Evolutionary conservation across 1,140 invertebrate genomes (phyloP), one percentile per base, ranked within the genome.

Genomic region (Mizuhopecten yessoensis): DNA sequence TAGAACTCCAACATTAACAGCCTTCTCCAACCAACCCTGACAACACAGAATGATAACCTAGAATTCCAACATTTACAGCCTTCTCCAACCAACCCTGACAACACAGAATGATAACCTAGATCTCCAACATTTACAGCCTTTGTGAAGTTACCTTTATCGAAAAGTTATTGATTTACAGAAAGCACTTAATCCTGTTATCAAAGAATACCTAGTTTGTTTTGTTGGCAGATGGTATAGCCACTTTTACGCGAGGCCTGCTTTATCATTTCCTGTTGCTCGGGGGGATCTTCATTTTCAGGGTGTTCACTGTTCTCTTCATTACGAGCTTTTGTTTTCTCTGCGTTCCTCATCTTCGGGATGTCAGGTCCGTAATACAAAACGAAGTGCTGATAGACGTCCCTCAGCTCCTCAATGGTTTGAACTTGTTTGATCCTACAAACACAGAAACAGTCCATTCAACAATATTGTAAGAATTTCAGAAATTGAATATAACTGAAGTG

Each of bases 301-400:
- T 94, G 93, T 91, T 94, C 94, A 88, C 92, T 91, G 34, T 95
- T 93, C 90, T 94, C 93, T 34, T 94, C 93, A 15, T 23, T 45
- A 20, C 87, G 42, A 15, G 36, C 34, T 33, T 90, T 90, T 3
- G 29, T 15, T 87, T 87, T 87, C 96, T 96, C 86, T 97, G 97
- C 95, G 96, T 98, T 98, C 94, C 99, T 98, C 98, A 99, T 99
- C 88, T 97, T 97, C 0, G 98, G 98, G 88, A 99, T 97, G 88
- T 99, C 98, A 34, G 97, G 97, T 0, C 98, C 98, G 95, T 99
- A 99, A 95, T 99, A 99, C 0, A 99, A 96, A 92, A 98, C 97
- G 95, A 99, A 99, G 95, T 99, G 99, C 93, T 98, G 98, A 96
- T 99, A 98, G 0, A 99, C 98, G 95, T 99, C 99, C 92, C 98